Base-by-base conservation (phyloP, 2,888 invertebrate species). In the Iselma pallidipennis region DNA sequence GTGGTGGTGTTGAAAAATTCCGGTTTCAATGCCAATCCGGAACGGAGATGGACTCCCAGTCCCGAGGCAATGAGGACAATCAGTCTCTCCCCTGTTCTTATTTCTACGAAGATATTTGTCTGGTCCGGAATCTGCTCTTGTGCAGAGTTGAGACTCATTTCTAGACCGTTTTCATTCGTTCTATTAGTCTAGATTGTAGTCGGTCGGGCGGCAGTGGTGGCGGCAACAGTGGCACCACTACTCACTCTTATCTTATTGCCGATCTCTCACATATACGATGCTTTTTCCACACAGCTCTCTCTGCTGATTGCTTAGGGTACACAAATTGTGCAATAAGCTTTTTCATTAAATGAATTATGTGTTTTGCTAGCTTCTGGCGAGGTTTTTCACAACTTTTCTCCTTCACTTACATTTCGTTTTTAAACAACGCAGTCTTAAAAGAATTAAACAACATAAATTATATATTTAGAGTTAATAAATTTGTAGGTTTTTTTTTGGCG, bases 51-150 rank as follows among this genome's bases (percentile, higher is more conserved):
- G 78, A 78, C 78, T 78, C 73, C n/a, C 76, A 79, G 79, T 78
- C 80, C 76, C 68, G 73, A 76, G 78, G 80, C 80, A 77, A 80
- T 80, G 80, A 79, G 76, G 79, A 80, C 80, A 80, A 80, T 80
- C 80, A 80, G 76, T 80, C 80, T 75, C 74, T 78, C 76, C 74
- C 75, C 72, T 72, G 74, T 76, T 76, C 78, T 79, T 79, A 79
- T 78, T 79, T 79, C 77, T 74, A 71, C 69, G 69, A 74, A 75
- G 78, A 77, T 76, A 77, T 78, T 78, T 77, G 78, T 78, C 76
- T 73, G 65, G 58, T 42, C 66, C 59, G 55, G 75, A 78, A 76
- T 77, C 75, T 75, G 74, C 73, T 72, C 73, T 71, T 71, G 67
- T 68, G 74, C 67, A 63, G 72, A 75, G 74, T 74, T 71, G 74